A percentile compares a stretch with the other conserved stretches of the same genome.
These are phyloP conservation scores for Cydia strobilella DNA, from an alignment of 1,140 invertebrate species.

Conservation along the genomic window DNA sequence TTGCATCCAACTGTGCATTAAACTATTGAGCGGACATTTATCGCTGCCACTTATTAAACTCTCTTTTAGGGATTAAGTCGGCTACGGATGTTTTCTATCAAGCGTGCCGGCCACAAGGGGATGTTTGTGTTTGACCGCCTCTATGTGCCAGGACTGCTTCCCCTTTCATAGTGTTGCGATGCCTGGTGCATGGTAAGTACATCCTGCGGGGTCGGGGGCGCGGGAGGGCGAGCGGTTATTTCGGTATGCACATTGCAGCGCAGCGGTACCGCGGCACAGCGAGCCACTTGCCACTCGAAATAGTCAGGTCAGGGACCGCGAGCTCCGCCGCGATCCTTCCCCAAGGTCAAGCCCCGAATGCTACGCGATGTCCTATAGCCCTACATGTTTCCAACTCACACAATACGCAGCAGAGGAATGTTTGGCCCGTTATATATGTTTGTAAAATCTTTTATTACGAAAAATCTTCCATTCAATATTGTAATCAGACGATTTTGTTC, in stretches of 20 bases:
- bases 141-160: constrained; percentile 46
- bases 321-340: constrained; percentile 72
- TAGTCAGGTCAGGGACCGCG: constrained; percentile 79
- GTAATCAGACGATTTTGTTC: constrained; percentile 33
- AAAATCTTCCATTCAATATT: neutral
- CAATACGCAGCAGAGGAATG: constrained; percentile 38
- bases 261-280: constrained; percentile 57
- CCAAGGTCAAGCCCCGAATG: constrained; percentile 68
- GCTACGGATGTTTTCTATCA: constrained; percentile 29
- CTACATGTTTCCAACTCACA: constrained; percentile 53
- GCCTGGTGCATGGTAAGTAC: constrained; percentile 54
- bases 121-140: constrained; percentile 50
- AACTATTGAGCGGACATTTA: constrained; percentile 66
- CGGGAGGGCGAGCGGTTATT: constrained; percentile 67
- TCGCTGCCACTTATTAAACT: constrained; percentile 44
- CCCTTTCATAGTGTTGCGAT: constrained; percentile 55
- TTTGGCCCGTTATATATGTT: neutral
- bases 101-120: constrained; percentile 43
- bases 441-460: neutral
- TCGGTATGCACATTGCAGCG: constrained; percentile 78
- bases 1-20: constrained; percentile 67
- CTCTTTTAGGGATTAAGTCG: constrained; percentile 18
- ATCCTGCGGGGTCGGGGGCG: constrained; percentile 43
- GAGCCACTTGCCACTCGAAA: constrained; percentile 78
- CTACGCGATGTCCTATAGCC: constrained; percentile 31